phyloP scores from a whole-genome alignment of 2,113 vertebrate species.

The Charina bottae region DNA sequence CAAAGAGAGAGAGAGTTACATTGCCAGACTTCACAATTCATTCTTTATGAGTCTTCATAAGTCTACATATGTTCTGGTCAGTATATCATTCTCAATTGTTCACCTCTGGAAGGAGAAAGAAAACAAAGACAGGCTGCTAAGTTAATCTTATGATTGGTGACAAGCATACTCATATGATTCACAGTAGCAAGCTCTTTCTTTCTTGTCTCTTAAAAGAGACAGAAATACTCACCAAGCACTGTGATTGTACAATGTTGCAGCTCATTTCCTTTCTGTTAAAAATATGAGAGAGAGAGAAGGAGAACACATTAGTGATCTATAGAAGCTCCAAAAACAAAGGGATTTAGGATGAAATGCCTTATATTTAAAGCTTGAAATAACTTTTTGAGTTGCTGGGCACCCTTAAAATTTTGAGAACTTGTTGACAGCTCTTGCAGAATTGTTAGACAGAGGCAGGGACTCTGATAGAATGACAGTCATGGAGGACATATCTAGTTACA shows the following conservation, averaged over 20 bases:
- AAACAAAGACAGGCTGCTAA: neutral
- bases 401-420: too few species aligned
- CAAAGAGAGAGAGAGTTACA: neutral
- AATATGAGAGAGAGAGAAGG: neutral
- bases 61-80: neutral
- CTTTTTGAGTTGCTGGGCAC: neutral
- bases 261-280: too few species aligned
- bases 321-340: neutral
- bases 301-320: neutral
- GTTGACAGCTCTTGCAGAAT: too few species aligned
- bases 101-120: neutral
- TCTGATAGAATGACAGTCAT: too few species aligned
- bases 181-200: neutral
- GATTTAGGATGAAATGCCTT: neutral
- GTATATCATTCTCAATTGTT: neutral
- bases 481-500: too few species aligned
- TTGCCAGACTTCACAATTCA: neutral
- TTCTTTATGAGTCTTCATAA: neutral
- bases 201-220: neutral
- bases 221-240: too few species aligned
- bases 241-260: too few species aligned
- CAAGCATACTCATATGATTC: neutral
- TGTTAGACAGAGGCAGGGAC: too few species aligned
- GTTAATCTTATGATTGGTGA: neutral
- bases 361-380: neutral